Percentiles rank a stretch among this genome's conserved stretches.
Conservation (phyloP, 2,113 vertebrate genomes). For the Beaufortia kweichowensis region DNA sequence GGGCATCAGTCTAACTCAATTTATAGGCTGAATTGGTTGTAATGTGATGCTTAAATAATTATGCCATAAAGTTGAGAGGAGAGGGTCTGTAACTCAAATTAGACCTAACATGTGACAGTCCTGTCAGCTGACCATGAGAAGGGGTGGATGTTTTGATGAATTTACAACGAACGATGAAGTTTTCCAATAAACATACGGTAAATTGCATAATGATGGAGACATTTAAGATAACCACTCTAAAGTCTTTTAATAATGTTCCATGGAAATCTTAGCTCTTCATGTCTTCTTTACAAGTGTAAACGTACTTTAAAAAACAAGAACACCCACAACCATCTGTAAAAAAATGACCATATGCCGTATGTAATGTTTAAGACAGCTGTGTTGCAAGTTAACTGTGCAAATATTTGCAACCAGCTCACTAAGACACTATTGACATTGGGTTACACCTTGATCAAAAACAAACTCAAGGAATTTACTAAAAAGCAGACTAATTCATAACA, state of each 20-base stretch:
- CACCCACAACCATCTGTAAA: not conserved
- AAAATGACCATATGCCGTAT: slow-evolving; percentile 16
- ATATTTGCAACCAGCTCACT: slow-evolving; percentile 39
- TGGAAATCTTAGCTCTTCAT: too few relatives aligned
- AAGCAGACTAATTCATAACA: not conserved
- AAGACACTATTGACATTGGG: slow-evolving; percentile 39
- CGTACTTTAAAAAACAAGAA: not conserved
- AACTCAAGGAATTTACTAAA: not conserved
- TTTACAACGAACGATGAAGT: not conserved
- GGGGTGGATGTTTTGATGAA: not conserved
- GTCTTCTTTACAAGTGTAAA: too few relatives aligned
- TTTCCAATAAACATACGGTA: not conserved
- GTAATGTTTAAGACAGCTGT: slow-evolving; percentile 1
- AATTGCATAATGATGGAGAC: not conserved
- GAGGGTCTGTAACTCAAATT: slow-evolving; percentile 24
- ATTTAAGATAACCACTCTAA: not conserved
- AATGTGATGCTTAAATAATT: not conserved
- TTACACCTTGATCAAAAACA: slow-evolving; percentile 33
- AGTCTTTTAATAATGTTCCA: too few relatives aligned
- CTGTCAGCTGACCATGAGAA: slow-evolving; percentile 22
- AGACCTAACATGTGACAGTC: slow-evolving; percentile 28
- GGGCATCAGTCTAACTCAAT: slow-evolving; percentile 1
- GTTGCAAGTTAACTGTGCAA: slow-evolving; percentile 42
- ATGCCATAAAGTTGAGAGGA: not conserved
- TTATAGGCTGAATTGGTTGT: slow-evolving; percentile 10